These are phyloP conservation scores for Triops cancriformis DNA, from an alignment of 1,140 invertebrate species.

Conservation along the genomic window DNA sequence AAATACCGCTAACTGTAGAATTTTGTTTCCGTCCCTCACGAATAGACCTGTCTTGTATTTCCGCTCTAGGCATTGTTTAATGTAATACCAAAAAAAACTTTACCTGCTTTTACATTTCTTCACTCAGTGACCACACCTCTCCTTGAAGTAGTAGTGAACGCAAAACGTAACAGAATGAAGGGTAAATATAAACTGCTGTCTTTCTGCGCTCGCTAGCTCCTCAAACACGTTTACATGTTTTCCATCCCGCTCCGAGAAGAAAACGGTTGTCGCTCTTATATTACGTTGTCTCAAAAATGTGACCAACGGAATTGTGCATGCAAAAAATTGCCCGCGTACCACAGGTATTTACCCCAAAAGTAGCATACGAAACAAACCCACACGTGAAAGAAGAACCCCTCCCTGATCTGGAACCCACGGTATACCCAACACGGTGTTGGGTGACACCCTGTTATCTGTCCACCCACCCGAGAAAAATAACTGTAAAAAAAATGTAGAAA, in stretches of 20 bases:
- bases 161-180: background rate
- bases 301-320: slow-evolving; percentile 2
- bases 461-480: too few relatives aligned
- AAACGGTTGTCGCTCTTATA: too few relatives aligned
- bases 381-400: background rate
- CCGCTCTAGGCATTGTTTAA: background rate
- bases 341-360: background rate
- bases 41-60: background rate
- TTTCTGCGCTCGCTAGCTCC: slow-evolving; percentile 3
- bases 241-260: background rate
- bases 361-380: background rate
- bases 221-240: background rate
- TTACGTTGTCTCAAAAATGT: background rate
- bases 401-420: too few relatives aligned
- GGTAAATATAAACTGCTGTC: background rate
- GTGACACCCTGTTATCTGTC: too few relatives aligned
- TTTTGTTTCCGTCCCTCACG: background rate
- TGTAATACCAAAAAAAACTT: background rate
- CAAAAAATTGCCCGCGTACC: slow-evolving; percentile 1
- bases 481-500: too few relatives aligned
- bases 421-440: too few relatives aligned
- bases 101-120: background rate
- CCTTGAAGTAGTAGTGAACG: background rate
- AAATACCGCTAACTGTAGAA: slow-evolving; percentile 5
- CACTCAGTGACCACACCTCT: background rate